A percentile compares a stretch with the other conserved stretches of the same genome.
Conservation (phyloP, 2,113 vertebrate genomes). For the Cricetomys ansorgei region DNA sequence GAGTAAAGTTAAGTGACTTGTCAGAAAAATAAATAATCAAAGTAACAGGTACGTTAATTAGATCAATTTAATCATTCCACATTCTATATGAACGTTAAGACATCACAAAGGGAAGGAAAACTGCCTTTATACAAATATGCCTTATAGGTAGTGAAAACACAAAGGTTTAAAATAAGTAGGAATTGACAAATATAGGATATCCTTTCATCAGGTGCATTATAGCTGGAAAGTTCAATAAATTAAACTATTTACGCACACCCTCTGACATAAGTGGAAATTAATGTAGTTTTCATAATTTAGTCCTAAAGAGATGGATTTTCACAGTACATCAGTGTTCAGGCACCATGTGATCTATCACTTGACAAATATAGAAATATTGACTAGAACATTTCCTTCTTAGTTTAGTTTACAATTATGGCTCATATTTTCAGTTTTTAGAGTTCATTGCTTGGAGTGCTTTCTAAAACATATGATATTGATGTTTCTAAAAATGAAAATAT, state of each 20-base stretch:
- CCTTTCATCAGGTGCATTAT: constrained; percentile 3
- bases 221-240: neutral
- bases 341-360: neutral
- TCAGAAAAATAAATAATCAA: neutral
- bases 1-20: neutral
- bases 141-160: neutral
- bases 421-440: constrained; percentile 44
- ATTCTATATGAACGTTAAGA: neutral
- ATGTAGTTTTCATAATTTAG: neutral
- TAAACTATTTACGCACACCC: neutral
- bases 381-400: constrained; percentile 16
- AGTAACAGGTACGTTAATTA: neutral
- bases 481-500: constrained; percentile 35
- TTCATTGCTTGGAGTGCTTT: constrained; percentile 36
- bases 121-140: neutral
- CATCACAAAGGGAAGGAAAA: neutral
- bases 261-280: neutral
- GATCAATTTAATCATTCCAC: neutral
- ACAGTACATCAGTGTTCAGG: neutral
- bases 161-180: neutral
- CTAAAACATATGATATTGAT: constrained; percentile 34
- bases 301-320: neutral
- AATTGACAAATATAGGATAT: neutral
- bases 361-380: neutral
- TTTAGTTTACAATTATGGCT: constrained; percentile 17